These are phyloP conservation scores for Condylostylus longicornis DNA, from an alignment of 1,140 invertebrate species.

Conservation along the genomic window DNA sequence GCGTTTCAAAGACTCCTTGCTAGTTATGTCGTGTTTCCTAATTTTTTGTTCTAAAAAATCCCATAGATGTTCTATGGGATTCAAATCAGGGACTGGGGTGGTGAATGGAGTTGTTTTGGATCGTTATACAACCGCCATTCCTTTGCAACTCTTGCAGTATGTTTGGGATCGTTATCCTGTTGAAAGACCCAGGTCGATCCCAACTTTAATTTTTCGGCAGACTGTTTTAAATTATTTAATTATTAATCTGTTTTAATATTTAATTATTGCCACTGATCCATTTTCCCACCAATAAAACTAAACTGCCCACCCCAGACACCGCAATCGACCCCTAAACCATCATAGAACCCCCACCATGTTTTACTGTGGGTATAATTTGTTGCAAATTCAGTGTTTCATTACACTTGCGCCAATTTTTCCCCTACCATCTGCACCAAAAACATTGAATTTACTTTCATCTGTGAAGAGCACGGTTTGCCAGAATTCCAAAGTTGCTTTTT, in stretches of 20 bases:
- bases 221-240: constrained; percentile 11
- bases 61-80: constrained; percentile 18
- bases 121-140: constrained; percentile 13
- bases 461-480: constrained; percentile 15
- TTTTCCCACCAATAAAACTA: constrained; percentile 16
- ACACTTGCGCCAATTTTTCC: constrained; percentile 10
- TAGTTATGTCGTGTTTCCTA: constrained; percentile 1
- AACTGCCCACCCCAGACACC: constrained; percentile 13
- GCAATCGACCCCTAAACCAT: constrained; percentile 28
- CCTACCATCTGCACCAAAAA: constrained; percentile 11
- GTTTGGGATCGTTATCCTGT: constrained; percentile 22
- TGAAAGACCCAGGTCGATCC: constrained; percentile 3
- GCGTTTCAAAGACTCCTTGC: constrained; percentile 4
- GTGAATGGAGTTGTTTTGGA: constrained; percentile 13
- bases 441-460: constrained; percentile 19
- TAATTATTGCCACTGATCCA: constrained; percentile 9
- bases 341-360: constrained; percentile 21
- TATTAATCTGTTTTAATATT: constrained; percentile 12
- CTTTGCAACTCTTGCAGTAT: constrained; percentile 13
- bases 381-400: constrained; percentile 10
- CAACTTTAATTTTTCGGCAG: constrained; percentile 9
- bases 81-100: constrained; percentile 23
- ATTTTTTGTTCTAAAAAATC: constrained; percentile 13
- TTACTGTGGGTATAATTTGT: constrained; percentile 23
- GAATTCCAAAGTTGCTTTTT: constrained; percentile 5